Evolutionary conservation across 2,888 invertebrate genomes (phyloP).

Genomic region (Hemithea aestivaria): DNA sequence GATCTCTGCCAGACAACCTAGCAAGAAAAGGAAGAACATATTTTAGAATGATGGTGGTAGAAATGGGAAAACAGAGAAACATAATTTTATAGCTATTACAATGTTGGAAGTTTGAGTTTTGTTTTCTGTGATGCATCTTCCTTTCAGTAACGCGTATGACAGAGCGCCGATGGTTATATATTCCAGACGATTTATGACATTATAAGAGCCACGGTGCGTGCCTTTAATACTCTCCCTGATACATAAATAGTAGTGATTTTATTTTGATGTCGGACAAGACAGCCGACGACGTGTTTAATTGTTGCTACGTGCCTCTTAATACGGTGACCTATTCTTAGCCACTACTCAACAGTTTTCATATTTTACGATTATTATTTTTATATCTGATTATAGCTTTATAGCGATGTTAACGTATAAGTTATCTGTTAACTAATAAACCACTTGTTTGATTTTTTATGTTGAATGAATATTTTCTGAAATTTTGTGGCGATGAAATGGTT

Average conservation of each 20-base stretch:
- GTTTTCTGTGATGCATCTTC: too few relatives aligned
- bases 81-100: too few relatives aligned
- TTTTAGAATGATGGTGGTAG: too few relatives aligned
- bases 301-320: conserved; percentile 62
- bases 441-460: too few relatives aligned
- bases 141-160: conserved; percentile 56
- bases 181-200: conserved; percentile 77
- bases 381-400: conserved; percentile 32
- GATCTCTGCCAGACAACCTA: too few relatives aligned
- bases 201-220: conserved; percentile 69
- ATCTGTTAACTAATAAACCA: conserved; percentile 27
- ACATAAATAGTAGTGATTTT: conserved; percentile 77
- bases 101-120: too few relatives aligned
- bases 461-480: too few relatives aligned
- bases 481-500: too few relatives aligned
- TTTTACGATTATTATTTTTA: conserved; percentile 43
- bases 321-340: conserved; percentile 59
- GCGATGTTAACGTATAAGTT: conserved; percentile 29
- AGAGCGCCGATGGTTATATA: conserved; percentile 74
- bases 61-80: too few relatives aligned
- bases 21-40: too few relatives aligned
- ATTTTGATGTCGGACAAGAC: conserved; percentile 77
- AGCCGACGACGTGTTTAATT: conserved; percentile 73
- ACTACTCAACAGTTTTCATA: conserved; percentile 41
- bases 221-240: conserved; percentile 71